phyloP scores from a whole-genome alignment of 2,797 vertebrate genomes.

The Enteromius anoplus region DNA sequence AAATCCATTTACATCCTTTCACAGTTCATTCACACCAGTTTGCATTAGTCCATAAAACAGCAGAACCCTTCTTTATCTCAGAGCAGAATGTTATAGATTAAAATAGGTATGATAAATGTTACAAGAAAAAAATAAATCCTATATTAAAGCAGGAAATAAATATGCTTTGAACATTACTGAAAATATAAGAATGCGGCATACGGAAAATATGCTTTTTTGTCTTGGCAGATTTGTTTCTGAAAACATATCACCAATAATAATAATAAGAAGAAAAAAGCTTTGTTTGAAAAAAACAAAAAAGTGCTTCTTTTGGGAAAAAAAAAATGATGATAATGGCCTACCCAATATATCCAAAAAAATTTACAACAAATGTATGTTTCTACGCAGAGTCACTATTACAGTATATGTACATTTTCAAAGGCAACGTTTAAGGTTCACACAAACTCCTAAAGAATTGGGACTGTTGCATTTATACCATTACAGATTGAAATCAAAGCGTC shows the following conservation, averaged over 20 bases:
- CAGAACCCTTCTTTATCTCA: neutral
- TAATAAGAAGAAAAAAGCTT: neutral
- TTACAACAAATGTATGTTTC: conserved; percentile 56
- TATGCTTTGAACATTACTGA: conserved; percentile 28
- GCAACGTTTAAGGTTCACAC: conserved; percentile 4
- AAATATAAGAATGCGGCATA: neutral
- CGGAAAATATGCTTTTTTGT: neutral
- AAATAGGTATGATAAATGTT: conserved; percentile 13
- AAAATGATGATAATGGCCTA: neutral
- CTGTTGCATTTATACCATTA: neutral
- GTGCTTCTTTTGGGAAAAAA: neutral
- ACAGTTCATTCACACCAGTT: conserved; percentile 11
- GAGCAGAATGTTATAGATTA: conserved; percentile 6
- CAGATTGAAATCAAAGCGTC: conserved; percentile 2
- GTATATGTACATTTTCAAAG: conserved; percentile 37
- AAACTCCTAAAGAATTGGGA: conserved; percentile 5
- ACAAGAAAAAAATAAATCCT: conserved; percentile 11
- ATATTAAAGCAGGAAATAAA: conserved; percentile 47
- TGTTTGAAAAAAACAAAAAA: neutral
- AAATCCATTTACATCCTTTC: conserved; percentile 17
- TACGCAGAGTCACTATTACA: conserved; percentile 13
- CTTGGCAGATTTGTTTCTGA: neutral
- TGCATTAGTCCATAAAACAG: conserved; percentile 10
- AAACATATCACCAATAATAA: neutral
- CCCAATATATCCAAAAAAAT: conserved; percentile 38